Conservation (phyloP, 2,888 invertebrate species). For the Sphaeridia pumilis region DNA sequence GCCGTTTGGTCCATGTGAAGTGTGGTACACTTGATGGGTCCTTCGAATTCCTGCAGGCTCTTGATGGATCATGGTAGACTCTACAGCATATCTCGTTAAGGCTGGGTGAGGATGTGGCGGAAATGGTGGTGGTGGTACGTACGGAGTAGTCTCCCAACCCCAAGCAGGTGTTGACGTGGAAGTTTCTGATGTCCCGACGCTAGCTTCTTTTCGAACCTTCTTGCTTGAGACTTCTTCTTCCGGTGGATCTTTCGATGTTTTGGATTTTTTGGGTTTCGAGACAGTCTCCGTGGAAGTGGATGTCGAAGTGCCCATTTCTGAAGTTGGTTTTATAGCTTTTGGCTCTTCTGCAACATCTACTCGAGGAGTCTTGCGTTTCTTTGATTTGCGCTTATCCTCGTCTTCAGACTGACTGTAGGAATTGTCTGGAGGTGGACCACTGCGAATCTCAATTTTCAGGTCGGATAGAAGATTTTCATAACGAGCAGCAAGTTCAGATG, state of each 20-base stretch:
- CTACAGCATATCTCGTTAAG: background rate
- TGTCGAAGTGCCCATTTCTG: background rate
- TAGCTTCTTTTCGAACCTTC: conserved; percentile 22
- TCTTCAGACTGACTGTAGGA: background rate
- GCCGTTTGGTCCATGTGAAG: background rate
- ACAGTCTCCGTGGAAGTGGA: background rate
- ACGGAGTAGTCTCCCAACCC: conserved; percentile 5
- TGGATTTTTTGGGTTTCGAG: background rate
- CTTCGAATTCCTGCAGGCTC: background rate
- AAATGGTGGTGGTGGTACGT: conserved; percentile 12
- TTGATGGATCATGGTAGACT: background rate
- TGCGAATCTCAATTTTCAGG: conserved; percentile 12
- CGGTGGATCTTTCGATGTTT: background rate
- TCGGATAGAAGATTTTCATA: conserved; percentile 10
- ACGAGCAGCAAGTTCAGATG: background rate
- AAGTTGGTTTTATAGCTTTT: background rate
- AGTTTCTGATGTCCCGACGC: conserved; percentile 20
- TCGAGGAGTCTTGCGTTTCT: background rate
- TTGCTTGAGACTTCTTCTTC: conserved; percentile 9
- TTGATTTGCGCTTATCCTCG: background rate
- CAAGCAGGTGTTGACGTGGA: conserved; percentile 26
- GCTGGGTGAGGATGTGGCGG: conserved; percentile 1
- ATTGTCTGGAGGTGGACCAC: background rate
- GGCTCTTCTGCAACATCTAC: conserved; percentile 1
- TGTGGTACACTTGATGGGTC: background rate